Conservation (phyloP, 1,140 invertebrate species). For the Pinna nobilis region DNA sequence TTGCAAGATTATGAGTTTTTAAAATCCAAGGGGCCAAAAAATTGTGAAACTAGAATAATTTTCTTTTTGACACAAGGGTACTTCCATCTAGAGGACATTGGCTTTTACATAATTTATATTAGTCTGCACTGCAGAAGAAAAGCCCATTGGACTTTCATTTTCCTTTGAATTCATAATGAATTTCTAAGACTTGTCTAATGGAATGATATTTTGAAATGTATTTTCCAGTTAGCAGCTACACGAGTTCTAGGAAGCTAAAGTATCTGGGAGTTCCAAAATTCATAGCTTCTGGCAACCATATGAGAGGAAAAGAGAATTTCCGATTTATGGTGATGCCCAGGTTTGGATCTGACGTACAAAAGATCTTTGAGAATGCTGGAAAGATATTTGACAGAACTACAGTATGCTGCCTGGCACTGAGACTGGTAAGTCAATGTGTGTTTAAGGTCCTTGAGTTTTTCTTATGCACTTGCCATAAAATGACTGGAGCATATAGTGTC, state of each 20-base stretch:
- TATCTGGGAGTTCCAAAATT: constrained; percentile 91
- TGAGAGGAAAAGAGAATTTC: constrained; percentile 82
- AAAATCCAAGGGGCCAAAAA: too few relatives aligned
- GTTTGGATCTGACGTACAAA: constrained; percentile 91
- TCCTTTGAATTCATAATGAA: too few relatives aligned
- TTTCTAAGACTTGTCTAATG: too few relatives aligned
- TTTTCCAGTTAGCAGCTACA: constrained; percentile 85
- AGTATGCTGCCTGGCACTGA: constrained; percentile 85
- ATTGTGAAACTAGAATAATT: too few relatives aligned
- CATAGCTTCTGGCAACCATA: constrained; percentile 88
- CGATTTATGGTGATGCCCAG: constrained; percentile 94
- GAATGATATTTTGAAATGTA: constrained; percentile 36
- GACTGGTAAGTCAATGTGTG: constrained; percentile 82
- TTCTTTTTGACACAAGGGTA: too few relatives aligned
- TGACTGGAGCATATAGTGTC: too few relatives aligned
- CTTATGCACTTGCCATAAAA: background rate
- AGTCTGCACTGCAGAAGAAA: too few relatives aligned
- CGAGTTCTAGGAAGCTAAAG: constrained; percentile 80
- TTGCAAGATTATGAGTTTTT: too few relatives aligned
- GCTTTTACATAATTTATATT: too few relatives aligned
- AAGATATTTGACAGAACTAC: constrained; percentile 84
- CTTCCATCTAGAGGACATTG: too few relatives aligned
- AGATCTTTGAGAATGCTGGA: constrained; percentile 83
- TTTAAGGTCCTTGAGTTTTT: too few relatives aligned
- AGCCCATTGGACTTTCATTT: too few relatives aligned